These are phyloP conservation scores for Porphyrio hochstetteri DNA, from an alignment of 2,113 vertebrate species.

Conservation along the genomic window DNA sequence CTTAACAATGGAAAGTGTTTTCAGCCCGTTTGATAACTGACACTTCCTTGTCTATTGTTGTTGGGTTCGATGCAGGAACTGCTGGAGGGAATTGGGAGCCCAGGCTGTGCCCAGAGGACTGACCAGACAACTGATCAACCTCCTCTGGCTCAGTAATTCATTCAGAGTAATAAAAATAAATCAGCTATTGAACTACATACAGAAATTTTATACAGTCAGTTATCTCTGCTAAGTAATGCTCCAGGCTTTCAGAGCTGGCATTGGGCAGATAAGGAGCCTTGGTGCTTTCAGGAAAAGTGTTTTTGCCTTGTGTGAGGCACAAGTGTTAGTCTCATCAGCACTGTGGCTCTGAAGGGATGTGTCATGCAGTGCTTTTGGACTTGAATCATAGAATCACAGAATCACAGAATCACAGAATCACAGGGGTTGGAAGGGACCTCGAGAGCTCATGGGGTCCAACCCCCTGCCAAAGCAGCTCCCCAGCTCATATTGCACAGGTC, in stretches of 20 bases:
- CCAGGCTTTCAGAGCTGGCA: neutral
- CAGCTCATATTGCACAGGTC: too few relatives aligned
- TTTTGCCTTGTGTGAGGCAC: neutral
- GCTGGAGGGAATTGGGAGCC: neutral
- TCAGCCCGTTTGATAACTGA: conserved; percentile 32
- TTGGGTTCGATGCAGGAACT: neutral
- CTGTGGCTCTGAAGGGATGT: accelerated
- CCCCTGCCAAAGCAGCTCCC: too few relatives aligned
- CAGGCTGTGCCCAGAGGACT: conserved; percentile 13
- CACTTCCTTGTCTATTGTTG: conserved; percentile 67
- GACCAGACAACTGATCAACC: conserved; percentile 10
- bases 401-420: too few relatives aligned
- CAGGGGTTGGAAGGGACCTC: too few relatives aligned
- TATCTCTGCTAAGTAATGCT: conserved; percentile 28
- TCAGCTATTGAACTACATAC: neutral
- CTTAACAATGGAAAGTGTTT: conserved; percentile 63
- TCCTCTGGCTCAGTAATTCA: neutral
- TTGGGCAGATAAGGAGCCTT: neutral
- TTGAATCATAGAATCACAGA: neutral
- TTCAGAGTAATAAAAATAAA: conserved; percentile 22
- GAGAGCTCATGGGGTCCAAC: too few relatives aligned
- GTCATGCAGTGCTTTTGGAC: neutral
- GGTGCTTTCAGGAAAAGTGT: neutral
- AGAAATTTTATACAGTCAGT: neutral
- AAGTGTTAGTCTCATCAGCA: accelerated